Evolutionary conservation across 2,888 invertebrate genomes (phyloP), one percentile per base, ranked within the genome.

Genomic region (Fragum fragum): DNA sequence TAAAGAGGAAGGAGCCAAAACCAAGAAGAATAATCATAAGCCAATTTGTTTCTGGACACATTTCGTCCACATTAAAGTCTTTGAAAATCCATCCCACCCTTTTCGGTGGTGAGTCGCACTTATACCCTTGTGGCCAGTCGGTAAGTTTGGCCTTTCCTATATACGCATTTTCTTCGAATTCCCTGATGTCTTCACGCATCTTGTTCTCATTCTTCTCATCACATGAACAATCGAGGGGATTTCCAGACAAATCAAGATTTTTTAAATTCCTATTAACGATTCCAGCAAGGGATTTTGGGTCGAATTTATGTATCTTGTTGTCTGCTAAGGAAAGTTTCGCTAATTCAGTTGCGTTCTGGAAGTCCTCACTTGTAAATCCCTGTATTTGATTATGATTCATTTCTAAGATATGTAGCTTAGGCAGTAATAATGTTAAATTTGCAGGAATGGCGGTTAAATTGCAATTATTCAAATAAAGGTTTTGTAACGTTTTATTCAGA

Each of bases 71-170:
- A 21, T 69, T 28, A 42, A 61, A 78, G 29, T 59, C 47, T 32
- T 16, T 14, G 29, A 82, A 73, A 2, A 7, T 6, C 3, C 39
- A 28, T 1, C 72, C 77, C 21, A 21, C 18, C 16, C 52, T 53
- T 0, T 5, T n/a, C 23, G 47, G 14, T 6, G 81, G 81, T 6
- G 74, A 71, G 16, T 28, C 16, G 36, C 81, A 81, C 16, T 14
- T 36, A 32, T 77, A 81, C 0, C 66, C 53, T 1, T 66, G 28
- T 14, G 77, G 74, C 81, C 77, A 81, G 1, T 59, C n/a, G 1
- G 57, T 9, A 9, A 82, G 32, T 9, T 53, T n/a, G 14, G 72
- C 53, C 36, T 68, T 68, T 5, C 63, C 57, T 16, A 75, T 39
- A 16, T 26, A 29, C 7, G 61, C 75, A n/a, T 36, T 26, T 2